phyloP scores from a whole-genome alignment of 1,140 invertebrate genomes.

The Bombus picipes region DNA sequence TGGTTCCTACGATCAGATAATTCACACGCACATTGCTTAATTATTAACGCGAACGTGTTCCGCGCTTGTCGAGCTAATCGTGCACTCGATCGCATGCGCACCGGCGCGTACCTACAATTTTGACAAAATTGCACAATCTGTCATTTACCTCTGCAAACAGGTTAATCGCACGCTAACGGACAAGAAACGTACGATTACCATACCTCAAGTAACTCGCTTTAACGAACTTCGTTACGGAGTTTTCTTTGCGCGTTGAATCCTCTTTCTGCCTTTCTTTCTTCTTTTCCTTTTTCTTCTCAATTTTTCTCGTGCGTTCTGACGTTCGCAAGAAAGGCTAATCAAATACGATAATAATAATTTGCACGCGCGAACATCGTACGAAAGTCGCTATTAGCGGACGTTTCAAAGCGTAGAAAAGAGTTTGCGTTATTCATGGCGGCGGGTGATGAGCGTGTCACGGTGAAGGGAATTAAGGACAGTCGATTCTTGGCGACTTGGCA shows the following conservation, averaged over 20 bases:
- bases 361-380: not conserved
- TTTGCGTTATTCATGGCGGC: constrained; percentile 1
- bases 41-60: constrained; percentile 32
- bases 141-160: constrained; percentile 53
- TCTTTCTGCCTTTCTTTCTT: not conserved
- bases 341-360: constrained; percentile 4
- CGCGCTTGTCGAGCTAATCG: constrained; percentile 53
- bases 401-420: not conserved
- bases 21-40: constrained; percentile 45
- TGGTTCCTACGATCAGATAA: constrained; percentile 59
- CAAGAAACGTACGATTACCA: not conserved
- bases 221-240: not conserved
- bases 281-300: not conserved
- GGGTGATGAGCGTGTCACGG: constrained; percentile 15
- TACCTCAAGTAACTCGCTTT: not conserved
- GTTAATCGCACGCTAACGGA: constrained; percentile 37
- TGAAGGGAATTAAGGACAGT: constrained; percentile 22
- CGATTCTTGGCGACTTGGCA: not conserved
- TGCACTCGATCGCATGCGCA: constrained; percentile 20
- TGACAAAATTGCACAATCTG: constrained; percentile 35
- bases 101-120: constrained; percentile 46
- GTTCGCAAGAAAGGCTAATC: not conserved
- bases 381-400: not conserved
- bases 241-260: too few species aligned
- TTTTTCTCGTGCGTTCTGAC: not conserved